phyloP scores from a whole-genome alignment of 2,888 invertebrate species.

The Aphrophora alni region DNA sequence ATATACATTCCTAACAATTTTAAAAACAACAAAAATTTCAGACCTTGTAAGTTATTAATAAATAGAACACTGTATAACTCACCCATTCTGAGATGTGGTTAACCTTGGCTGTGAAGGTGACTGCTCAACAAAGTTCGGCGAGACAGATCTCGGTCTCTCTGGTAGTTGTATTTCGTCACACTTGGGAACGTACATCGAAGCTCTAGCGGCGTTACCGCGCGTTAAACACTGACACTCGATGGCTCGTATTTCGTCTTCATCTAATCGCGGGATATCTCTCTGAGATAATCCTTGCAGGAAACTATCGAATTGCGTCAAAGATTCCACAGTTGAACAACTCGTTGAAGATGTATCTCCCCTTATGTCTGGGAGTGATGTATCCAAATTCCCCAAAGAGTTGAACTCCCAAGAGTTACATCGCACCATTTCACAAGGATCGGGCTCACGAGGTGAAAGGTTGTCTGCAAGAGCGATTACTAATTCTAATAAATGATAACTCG shows the following conservation, averaged over 20 bases:
- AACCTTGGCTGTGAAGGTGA: not conserved
- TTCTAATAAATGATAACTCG: conserved; percentile 13
- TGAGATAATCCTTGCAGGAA: conserved; percentile 9
- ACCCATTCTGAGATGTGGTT: not conserved
- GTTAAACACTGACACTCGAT: not conserved
- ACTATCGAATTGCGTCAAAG: conserved; percentile 16
- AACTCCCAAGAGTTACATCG: conserved; percentile 38
- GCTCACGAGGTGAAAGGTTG: conserved; percentile 8
- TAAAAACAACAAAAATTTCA: no score
- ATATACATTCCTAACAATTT: no score
- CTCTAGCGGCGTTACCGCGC: not conserved
- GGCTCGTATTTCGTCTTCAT: not conserved
- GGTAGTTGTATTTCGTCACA: not conserved
- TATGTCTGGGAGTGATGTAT: not conserved
- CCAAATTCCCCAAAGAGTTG: conserved; percentile 9
- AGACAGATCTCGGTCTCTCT: conserved; percentile 13
- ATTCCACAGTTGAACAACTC: conserved; percentile 30
- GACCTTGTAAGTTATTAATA: no score
- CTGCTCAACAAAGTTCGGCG: not conserved
- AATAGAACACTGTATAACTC: not conserved
- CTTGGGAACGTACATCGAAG: conserved; percentile 24
- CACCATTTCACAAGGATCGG: conserved; percentile 30
- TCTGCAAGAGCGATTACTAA: conserved; percentile 18
- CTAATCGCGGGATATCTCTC: not conserved
- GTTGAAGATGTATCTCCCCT: conserved; percentile 15